These are phyloP conservation scores for Geotrupes spiniger DNA, from an alignment of 2,888 invertebrate genomes.

Conservation along the genomic window DNA sequence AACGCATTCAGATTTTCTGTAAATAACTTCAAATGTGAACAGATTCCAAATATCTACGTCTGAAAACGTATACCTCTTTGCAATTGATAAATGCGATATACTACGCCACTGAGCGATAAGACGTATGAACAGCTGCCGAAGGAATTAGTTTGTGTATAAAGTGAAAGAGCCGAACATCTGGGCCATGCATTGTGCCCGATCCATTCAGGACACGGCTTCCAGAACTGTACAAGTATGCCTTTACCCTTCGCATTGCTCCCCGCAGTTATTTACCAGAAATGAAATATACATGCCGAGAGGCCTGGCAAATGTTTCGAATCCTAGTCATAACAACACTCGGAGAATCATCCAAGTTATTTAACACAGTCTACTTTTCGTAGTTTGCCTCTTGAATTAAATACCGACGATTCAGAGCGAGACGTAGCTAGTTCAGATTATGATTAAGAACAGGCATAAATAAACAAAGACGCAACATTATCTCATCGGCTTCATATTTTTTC, in stretches of 20 bases:
- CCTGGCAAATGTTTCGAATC: slow-evolving; percentile 1
- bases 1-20: too few species aligned
- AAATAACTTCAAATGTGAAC: too few species aligned
- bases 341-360: too few species aligned
- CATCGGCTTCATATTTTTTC: too few species aligned
- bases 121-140: slow-evolving; percentile 21
- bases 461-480: too few species aligned
- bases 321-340: slow-evolving; percentile 3
- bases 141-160: slow-evolving; percentile 21
- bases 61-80: too few species aligned
- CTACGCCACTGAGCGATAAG: slow-evolving; percentile 12
- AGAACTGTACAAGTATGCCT: slow-evolving; percentile 1
- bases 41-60: too few species aligned
- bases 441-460: too few species aligned
- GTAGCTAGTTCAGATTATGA: too few species aligned
- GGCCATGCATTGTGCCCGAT: slow-evolving; percentile 17
- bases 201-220: slow-evolving; percentile 8
- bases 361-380: too few species aligned
- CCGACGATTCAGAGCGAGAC: too few species aligned
- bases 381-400: too few species aligned
- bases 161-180: slow-evolving; percentile 23
- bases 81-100: slow-evolving; percentile 10
- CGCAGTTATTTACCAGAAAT: slow-evolving; percentile 2
- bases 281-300: neutral
- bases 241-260: slow-evolving; percentile 5